phyloP scores from a whole-genome alignment of 1,140 invertebrate species.

The Trichomalopsis sarcophagae region DNA sequence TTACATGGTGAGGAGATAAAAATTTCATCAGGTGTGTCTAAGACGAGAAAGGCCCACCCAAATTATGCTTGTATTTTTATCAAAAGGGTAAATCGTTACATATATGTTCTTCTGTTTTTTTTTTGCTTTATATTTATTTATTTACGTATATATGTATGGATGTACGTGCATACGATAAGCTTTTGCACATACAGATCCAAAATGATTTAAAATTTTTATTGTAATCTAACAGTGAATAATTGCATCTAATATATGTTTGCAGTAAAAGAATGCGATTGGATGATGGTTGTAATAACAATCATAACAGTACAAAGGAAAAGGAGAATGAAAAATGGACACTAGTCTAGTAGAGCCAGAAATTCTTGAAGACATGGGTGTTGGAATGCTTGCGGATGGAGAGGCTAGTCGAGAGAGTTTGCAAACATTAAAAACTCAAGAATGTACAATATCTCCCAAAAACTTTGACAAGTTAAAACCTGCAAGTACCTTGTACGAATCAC shows the following conservation, averaged over 20 bases:
- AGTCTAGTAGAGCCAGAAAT: slow-evolving; percentile 72
- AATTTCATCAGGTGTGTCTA: too few relatives aligned
- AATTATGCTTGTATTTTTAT: too few relatives aligned
- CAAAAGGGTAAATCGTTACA: too few relatives aligned
- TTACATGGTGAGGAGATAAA: too few relatives aligned
- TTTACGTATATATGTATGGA: too few relatives aligned
- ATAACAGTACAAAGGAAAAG: slow-evolving; percentile 59
- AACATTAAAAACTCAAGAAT: slow-evolving; percentile 62
- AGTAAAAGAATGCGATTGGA: slow-evolving; percentile 68
- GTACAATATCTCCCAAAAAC: slow-evolving; percentile 59
- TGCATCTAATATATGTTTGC: slow-evolving; percentile 42
- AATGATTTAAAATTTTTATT: too few relatives aligned
- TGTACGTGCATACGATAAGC: too few relatives aligned
- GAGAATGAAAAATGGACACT: slow-evolving; percentile 64
- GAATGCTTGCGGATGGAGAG: slow-evolving; percentile 71
- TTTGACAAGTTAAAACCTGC: slow-evolving; percentile 50
- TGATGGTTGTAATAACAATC: slow-evolving; percentile 69
- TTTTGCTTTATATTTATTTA: too few relatives aligned
- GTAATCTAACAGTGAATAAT: too few relatives aligned
- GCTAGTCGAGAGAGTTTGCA: slow-evolving; percentile 61
- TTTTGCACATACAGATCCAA: too few relatives aligned
- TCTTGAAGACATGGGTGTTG: slow-evolving; percentile 73
- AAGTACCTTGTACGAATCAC: slow-evolving; percentile 52
- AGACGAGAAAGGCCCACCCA: too few relatives aligned
- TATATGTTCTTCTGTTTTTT: too few relatives aligned